Percentiles rank a stretch among this genome's conserved stretches.
Evolutionary conservation across 2,113 vertebrate species (phyloP).

Genomic region (Phodopus roborovskii): DNA sequence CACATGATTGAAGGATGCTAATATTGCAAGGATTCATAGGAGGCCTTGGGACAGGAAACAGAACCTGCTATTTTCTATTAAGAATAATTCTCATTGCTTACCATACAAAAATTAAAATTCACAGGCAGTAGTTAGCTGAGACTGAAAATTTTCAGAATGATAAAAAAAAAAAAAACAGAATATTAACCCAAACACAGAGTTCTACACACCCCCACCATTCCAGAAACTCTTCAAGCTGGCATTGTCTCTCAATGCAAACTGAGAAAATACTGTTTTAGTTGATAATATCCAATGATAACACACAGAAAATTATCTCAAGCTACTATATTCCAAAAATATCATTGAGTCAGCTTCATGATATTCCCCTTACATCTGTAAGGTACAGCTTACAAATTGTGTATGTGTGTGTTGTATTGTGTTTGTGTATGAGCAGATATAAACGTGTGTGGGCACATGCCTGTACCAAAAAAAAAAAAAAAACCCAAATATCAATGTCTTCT

Average conservation of each 20-base stretch:
- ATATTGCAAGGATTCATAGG: not conserved
- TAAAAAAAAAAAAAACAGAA: not conserved
- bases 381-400: not conserved
- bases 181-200: not conserved
- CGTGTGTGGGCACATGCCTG: too few relatives aligned
- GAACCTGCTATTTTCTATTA: not conserved
- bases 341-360: not conserved
- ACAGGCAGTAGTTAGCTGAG: not conserved
- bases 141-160: not conserved
- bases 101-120: not conserved
- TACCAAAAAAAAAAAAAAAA: too few relatives aligned
- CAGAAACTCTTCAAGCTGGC: not conserved
- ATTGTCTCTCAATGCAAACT: not conserved
- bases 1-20: not conserved
- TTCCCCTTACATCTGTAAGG: not conserved
- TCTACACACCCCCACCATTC: accelerated
- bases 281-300: not conserved
- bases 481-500: not conserved
- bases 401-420: not conserved
- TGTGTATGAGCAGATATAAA: not conserved
- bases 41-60: not conserved
- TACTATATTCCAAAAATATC: not conserved
- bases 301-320: not conserved
- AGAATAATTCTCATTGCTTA: not conserved
- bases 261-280: constrained; percentile 18